phyloP scores from a whole-genome alignment of 2,113 vertebrate genomes.

The Callithrix jacchus region DNA sequence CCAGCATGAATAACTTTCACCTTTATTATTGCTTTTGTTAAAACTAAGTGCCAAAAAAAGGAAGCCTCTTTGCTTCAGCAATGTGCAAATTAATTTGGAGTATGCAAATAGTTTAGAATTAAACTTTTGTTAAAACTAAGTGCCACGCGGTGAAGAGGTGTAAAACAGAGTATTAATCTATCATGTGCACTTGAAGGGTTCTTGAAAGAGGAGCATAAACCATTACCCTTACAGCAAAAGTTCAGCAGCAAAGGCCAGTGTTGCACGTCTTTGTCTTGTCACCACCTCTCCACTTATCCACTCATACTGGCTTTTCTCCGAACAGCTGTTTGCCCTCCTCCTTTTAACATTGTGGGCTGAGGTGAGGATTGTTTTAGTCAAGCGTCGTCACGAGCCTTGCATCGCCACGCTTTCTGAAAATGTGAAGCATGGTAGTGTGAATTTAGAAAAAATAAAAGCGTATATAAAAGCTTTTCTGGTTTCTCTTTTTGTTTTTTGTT shows the following conservation, averaged over 20 bases:
- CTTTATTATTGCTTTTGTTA: not conserved
- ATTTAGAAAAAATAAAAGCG: not conserved
- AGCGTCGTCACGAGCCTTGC: not conserved
- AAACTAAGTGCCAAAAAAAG: not conserved
- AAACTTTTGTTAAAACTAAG: not conserved
- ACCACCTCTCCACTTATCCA: accelerated
- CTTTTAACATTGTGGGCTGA: not conserved
- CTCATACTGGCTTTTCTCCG: accelerated
- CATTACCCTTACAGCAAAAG: not conserved
- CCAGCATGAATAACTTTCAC: not conserved
- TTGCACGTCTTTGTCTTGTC: not conserved
- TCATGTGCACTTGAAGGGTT: no score
- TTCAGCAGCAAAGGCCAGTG: not conserved
- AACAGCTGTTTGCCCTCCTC: not conserved
- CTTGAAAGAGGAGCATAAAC: not conserved
- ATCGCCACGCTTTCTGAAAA: not conserved
- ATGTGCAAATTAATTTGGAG: not conserved
- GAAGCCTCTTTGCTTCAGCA: no score
- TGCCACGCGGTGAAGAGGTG: not conserved
- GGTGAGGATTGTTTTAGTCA: not conserved
- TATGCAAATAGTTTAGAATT: not conserved
- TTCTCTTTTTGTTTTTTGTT: not conserved
- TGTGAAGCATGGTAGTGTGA: not conserved
- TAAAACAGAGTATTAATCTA: not conserved
- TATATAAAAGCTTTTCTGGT: not conserved